Percentiles rank a stretch among this genome's conserved stretches.
These are phyloP conservation scores for Antheraea mylitta DNA, from an alignment of 1,140 invertebrate species.

Conservation along the genomic window DNA sequence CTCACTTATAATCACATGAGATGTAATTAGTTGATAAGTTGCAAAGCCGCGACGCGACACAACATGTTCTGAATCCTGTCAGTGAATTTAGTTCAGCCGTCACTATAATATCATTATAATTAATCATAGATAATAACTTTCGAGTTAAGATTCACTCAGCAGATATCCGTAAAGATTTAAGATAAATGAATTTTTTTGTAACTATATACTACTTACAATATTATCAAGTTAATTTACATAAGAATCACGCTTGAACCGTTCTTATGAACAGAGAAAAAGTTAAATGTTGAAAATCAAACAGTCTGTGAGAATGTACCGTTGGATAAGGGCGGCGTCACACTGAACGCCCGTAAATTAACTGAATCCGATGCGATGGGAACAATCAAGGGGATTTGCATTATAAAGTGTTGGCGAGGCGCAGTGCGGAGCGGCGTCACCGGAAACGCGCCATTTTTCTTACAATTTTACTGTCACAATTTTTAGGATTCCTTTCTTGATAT, in stretches of 20 bases:
- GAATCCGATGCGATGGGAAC: constrained; percentile 30
- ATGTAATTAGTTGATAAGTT: no score
- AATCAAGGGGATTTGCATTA: constrained; percentile 40
- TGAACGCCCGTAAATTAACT: constrained; percentile 30
- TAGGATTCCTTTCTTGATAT: background rate
- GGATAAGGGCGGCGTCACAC: background rate
- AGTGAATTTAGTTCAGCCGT: no score
- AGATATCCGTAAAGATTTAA: background rate
- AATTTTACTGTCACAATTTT: constrained; percentile 6
- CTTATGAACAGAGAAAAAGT: background rate
- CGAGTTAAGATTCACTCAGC: no score
- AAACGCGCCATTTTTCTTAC: constrained; percentile 9
- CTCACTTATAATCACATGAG: no score
- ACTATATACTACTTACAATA: background rate
- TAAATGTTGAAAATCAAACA: background rate
- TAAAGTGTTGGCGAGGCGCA: constrained; percentile 18
- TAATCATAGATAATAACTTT: no score
- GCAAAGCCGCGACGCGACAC: no score
- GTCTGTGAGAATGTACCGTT: background rate
- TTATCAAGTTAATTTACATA: background rate
- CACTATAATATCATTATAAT: no score
- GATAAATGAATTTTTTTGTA: background rate
- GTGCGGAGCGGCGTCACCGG: background rate
- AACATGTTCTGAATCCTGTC: no score
- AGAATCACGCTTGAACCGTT: background rate